A percentile compares a stretch with the other conserved stretches of the same genome.
Conservation (phyloP, 2,888 invertebrate genomes). For the Andrena marginata region DNA sequence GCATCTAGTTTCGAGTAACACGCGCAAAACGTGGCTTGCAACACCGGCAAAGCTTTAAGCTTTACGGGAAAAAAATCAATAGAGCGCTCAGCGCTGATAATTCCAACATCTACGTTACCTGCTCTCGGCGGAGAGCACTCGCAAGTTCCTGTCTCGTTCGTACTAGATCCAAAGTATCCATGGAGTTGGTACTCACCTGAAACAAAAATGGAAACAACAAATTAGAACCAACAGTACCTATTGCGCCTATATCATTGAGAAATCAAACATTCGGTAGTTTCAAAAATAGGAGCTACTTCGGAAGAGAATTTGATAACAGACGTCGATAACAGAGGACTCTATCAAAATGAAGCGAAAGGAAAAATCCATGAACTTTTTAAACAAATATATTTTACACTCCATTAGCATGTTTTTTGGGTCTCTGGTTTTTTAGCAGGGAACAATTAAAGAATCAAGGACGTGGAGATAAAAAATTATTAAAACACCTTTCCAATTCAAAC, state of each 20-base stretch:
- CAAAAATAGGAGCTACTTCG: not conserved
- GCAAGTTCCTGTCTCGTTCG: constrained; percentile 32
- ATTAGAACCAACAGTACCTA: not conserved
- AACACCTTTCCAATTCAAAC: not conserved
- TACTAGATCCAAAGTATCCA: not conserved
- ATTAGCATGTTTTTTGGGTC: too few species aligned
- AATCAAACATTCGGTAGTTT: too few species aligned
- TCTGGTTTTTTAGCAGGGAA: not conserved
- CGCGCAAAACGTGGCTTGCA: too few species aligned
- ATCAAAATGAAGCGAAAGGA: not conserved
- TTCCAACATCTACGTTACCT: constrained; percentile 69
- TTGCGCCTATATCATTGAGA: not conserved
- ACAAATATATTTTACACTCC: not conserved
- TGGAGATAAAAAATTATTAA: not conserved
- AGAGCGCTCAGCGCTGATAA: constrained; percentile 55
- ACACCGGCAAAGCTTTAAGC: not conserved
- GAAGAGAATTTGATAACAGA: constrained; percentile 44
- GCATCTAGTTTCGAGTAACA: too few species aligned
- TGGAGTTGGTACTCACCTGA: constrained; percentile 76
- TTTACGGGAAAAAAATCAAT: constrained; percentile 18
- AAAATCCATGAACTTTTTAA: not conserved
- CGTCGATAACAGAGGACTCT: constrained; percentile 68
- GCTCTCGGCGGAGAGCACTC: constrained; percentile 42
- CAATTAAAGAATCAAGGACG: not conserved
- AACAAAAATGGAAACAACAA: constrained; percentile 69